Evolutionary conservation across 1,140 invertebrate genomes (phyloP).

Genomic region (Propsilocerus akamusi): DNA sequence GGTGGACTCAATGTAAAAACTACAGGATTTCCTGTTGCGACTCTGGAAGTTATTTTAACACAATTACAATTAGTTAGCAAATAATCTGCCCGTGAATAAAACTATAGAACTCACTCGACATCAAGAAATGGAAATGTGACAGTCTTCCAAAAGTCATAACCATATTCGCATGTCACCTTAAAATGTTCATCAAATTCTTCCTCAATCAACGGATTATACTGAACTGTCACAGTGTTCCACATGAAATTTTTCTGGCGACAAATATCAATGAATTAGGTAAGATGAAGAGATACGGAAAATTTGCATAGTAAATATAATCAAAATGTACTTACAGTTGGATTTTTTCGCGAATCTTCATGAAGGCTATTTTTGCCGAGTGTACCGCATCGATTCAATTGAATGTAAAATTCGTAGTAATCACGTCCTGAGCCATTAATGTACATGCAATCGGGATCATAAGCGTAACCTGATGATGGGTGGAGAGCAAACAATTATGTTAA

Average conservation of each 20-base stretch:
- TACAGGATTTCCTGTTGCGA: conserved; percentile 81
- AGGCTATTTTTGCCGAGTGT: conserved; percentile 75
- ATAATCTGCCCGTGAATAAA: neutral
- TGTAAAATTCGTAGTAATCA: conserved; percentile 85
- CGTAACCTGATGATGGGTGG: conserved; percentile 50
- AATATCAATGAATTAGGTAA: conserved; percentile 5
- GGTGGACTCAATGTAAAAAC: conserved; percentile 85
- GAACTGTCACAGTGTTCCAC: conserved; percentile 91
- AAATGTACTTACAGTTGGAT: conserved; percentile 49
- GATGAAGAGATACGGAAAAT: neutral
- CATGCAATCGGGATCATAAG: conserved; percentile 85
- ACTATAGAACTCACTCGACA: conserved; percentile 60
- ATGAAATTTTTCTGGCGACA: conserved; percentile 58
- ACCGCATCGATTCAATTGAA: conserved; percentile 79
- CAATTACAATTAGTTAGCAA: conserved; percentile 6
- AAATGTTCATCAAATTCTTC: conserved; percentile 91
- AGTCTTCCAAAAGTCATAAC: conserved; percentile 92
- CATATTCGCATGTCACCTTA: conserved; percentile 91
- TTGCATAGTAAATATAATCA: neutral
- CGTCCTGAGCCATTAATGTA: conserved; percentile 84
- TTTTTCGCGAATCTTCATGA: conserved; percentile 65
- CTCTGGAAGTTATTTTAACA: conserved; percentile 29
- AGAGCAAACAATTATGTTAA: too few relatives aligned
- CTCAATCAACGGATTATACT: conserved; percentile 85
- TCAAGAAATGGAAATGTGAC: conserved; percentile 88